A percentile compares a stretch with the other conserved stretches of the same genome.
phyloP scores from a whole-genome alignment of 2,797 vertebrate genomes.

The Brotula barbata region DNA sequence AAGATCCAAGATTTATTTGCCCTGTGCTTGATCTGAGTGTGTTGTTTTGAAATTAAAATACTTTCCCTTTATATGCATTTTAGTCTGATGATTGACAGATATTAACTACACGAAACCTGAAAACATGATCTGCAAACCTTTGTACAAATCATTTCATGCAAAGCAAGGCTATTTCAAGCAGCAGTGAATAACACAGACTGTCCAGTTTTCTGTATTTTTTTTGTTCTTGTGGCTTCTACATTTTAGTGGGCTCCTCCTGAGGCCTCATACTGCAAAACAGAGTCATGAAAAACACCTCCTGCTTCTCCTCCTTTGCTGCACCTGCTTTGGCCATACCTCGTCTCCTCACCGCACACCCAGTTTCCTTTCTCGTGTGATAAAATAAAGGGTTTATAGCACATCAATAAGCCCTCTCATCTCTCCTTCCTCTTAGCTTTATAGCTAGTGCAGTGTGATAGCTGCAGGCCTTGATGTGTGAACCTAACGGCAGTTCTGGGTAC shows the following conservation, averaged over 20 bases:
- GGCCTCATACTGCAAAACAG: slow-evolving; percentile 18
- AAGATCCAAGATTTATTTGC: neutral
- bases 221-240: slow-evolving; percentile 12
- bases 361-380: slow-evolving; percentile 76
- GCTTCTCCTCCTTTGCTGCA: slow-evolving; percentile 12
- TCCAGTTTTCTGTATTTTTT: slow-evolving; percentile 13
- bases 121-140: too few species aligned
- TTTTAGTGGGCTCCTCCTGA: slow-evolving; percentile 20
- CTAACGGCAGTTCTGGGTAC: slow-evolving; percentile 75
- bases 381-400: slow-evolving; percentile 82
- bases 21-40: neutral
- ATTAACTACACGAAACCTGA: neutral
- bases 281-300: neutral
- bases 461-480: slow-evolving; percentile 70
- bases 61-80: too few species aligned
- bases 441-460: slow-evolving; percentile 71
- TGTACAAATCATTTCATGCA: neutral
- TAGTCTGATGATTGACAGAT: too few species aligned
- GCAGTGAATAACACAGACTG: neutral
- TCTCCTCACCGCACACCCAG: slow-evolving; percentile 50
- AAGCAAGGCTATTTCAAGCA: neutral
- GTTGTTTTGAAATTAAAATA: slow-evolving; percentile 43
- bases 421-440: slow-evolving; percentile 70
- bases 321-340: slow-evolving; percentile 30
- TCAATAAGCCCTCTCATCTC: slow-evolving; percentile 82